Evolutionary conservation across 30 jellyfish, hydroid and myxozoan genomes (phyloP).

Genomic region (Phacellophora camtschatica): DNA sequence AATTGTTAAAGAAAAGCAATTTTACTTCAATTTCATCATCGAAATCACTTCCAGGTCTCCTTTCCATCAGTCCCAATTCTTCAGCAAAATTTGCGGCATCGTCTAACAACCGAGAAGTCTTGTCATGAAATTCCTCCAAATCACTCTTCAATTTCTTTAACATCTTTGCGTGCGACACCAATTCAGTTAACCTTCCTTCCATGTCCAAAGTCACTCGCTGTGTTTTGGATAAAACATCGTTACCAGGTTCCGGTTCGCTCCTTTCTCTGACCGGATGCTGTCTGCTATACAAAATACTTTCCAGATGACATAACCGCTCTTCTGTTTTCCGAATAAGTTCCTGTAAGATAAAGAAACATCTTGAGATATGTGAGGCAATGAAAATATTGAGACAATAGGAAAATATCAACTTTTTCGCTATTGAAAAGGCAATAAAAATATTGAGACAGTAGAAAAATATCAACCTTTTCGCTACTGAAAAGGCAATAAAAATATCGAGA

Average conservation of each 20-base stretch:
- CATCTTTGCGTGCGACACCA: constrained; percentile 35
- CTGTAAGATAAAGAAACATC: background rate
- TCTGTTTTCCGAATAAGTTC: constrained; percentile 27
- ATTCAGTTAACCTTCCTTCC: constrained; percentile 38
- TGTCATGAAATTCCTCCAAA: constrained; percentile 24
- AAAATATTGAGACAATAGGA: too few relatives aligned
- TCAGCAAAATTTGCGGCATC: constrained; percentile 15
- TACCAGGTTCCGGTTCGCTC: constrained; percentile 6
- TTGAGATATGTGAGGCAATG: background rate
- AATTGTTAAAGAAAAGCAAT: too few relatives aligned
- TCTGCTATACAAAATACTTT: constrained; percentile 35
- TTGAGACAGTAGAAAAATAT: too few relatives aligned
- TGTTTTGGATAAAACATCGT: constrained; percentile 21
- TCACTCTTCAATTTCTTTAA: constrained; percentile 51
- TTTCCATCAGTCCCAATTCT: background rate
- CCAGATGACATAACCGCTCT: constrained; percentile 29
- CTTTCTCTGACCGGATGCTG: constrained; percentile 69
- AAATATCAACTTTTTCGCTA: too few relatives aligned
- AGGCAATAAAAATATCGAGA: too few relatives aligned
- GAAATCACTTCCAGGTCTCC: background rate
- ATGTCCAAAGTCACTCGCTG: constrained; percentile 41
- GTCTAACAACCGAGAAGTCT: background rate
- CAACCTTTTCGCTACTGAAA: too few relatives aligned
- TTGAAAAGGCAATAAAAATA: too few relatives aligned
- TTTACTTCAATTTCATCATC: constrained; percentile 18